Base-by-base conservation (phyloP, 2,113 vertebrate species). In the Corythoichthys intestinalis region DNA sequence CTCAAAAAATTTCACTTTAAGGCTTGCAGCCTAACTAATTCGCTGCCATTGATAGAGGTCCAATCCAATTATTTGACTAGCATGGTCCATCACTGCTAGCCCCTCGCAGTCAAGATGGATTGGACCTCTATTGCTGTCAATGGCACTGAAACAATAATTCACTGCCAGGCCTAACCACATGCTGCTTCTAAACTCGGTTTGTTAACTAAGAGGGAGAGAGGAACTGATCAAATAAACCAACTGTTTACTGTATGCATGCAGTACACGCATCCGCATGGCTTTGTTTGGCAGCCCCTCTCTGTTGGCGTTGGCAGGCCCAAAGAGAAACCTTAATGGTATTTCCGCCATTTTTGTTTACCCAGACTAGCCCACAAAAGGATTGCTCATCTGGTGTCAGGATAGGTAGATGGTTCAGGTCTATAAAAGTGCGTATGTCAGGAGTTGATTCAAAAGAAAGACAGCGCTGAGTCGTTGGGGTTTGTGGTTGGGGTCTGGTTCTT, bases 81-180 rank as follows among this genome's bases (percentile, higher is more conserved):
- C 89, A 88, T 90, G 88, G 87, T 89, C 76, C 84, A 84, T 78
- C 72, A 69, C 78, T n/a, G n/a, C n/a, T n/a, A n/a, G n/a, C n/a
- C n/a, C n/a, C n/a, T n/a, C n/a, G n/a, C n/a, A n/a, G n/a, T n/a
- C n/a, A n/a, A n/a, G n/a, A n/a, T n/a, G n/a, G n/a, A n/a, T n/a
- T n/a, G n/a, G n/a, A n/a, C n/a, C n/a, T n/a, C n/a, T n/a, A n/a
- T n/a, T n/a, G n/a, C n/a, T n/a, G n/a, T n/a, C n/a, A n/a, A n/a
- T n/a, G n/a, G n/a, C n/a, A n/a, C n/a, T n/a, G n/a, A n/a, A n/a
- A n/a, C n/a, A n/a, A n/a, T n/a, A n/a, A n/a, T 91, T 87, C 87
- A 88, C 88, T 86, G 79, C 71, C 58, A n/a, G n/a, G n/a, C 49
- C 1, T 86, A 87, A 89, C 88, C 88, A 74, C 89, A 86, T 39